Conservation (phyloP, 1,140 invertebrate genomes). For the Idris sp. region DNA sequence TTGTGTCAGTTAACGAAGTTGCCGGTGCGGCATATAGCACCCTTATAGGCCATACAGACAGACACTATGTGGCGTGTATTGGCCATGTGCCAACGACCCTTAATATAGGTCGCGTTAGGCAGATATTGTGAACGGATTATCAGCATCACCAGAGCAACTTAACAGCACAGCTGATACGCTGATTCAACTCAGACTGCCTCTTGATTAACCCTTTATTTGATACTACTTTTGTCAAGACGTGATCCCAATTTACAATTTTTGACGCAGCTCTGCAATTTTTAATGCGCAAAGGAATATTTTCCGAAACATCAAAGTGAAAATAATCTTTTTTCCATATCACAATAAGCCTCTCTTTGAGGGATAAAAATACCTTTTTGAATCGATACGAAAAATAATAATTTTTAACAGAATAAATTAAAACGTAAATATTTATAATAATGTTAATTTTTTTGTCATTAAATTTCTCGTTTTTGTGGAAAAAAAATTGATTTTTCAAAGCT, state of each 20-base stretch:
- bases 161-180: slow-evolving; percentile 55
- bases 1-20: slow-evolving; percentile 65
- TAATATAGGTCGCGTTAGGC: slow-evolving; percentile 63
- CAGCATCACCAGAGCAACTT: slow-evolving; percentile 54
- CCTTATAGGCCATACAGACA: slow-evolving; percentile 24
- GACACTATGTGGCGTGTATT: slow-evolving; percentile 65
- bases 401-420: no score
- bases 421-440: no score
- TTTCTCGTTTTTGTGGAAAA: no score
- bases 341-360: no score
- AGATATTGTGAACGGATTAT: slow-evolving; percentile 66
- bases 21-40: slow-evolving; percentile 47
- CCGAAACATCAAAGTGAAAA: no score
- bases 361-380: no score
- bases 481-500: no score
- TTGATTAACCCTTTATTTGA: slow-evolving; percentile 58
- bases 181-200: slow-evolving; percentile 51
- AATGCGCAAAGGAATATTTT: no score
- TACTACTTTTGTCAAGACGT: slow-evolving; percentile 52
- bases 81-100: slow-evolving; percentile 65
- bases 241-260: slow-evolving; percentile 45
- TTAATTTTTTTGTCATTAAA: no score
- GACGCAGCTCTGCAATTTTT: slow-evolving; percentile 14
- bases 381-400: no score
- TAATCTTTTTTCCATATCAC: no score